Evolutionary conservation across 2,113 vertebrate genomes (phyloP), one percentile per base, ranked within the genome.

Genomic region (Dissostichus mawsoni): DNA sequence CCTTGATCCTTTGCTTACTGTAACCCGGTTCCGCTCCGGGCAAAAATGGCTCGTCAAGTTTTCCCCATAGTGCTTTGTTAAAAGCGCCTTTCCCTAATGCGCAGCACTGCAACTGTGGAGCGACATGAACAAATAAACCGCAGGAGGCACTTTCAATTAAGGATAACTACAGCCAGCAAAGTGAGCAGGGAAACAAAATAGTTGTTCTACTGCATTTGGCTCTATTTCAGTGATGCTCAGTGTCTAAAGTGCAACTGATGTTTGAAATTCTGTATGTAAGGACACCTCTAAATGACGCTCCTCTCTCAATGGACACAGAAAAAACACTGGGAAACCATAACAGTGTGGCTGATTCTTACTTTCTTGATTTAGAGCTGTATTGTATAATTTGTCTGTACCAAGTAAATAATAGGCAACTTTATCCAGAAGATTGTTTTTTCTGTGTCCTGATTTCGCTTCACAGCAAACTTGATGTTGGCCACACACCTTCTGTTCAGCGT

Each of bases 81-180:
- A 65, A 47, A 57, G 33, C n/a, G 25, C 8, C 11, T 2, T 45
- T 57, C 63, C 58, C 62, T 55, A 53, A 76, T 53, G 64, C 3
- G 62, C 48, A 71, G 67, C 61, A 5, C 33, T 16, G 61, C 11
- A 11, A 64, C 25, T 45, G 57, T 0, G 10, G 62, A 70, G 51
- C 13, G n/a, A 78, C 69, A 50, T 8, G 10, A 72, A 65, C 63
- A 82, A 79, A 84, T 68, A 75, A 81, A 84, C 84, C 33, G 52
- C 78, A 69, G 75, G 72, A 80, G 64, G 69, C 61, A 36, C 41
- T 71, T 85, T 83, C 80, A 85, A 78, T 83, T 64, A 85, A 80
- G 51, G 69, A 80, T 57, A 56, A 61, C 14, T 23, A 1, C 33
- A 75, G 33, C 18, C 52, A 17, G 70, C 25, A 20, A 45, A 77